Evolutionary conservation across 2,888 invertebrate species (phyloP).

Genomic region (Magallana nippona): DNA sequence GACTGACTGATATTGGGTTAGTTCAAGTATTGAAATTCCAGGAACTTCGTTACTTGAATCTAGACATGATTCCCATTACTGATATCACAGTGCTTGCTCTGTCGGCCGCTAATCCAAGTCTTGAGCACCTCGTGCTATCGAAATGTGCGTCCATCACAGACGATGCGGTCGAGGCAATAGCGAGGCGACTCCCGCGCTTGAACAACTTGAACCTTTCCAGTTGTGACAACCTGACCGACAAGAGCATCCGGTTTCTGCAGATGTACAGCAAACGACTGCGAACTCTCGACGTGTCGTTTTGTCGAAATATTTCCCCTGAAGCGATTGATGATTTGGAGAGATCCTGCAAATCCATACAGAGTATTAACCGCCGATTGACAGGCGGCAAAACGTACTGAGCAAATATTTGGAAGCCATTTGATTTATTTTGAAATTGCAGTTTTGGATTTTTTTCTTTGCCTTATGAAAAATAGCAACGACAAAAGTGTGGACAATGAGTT

Average conservation of each 20-base stretch:
- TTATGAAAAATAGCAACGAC: too few relatives aligned
- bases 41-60: conserved; percentile 84
- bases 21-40: conserved; percentile 86
- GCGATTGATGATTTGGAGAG: conserved; percentile 71
- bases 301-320: conserved; percentile 73
- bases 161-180: conserved; percentile 82
- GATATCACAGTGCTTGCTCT: conserved; percentile 85
- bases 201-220: conserved; percentile 84
- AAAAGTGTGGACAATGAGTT: too few relatives aligned
- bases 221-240: conserved; percentile 84
- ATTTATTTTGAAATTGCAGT: too few relatives aligned
- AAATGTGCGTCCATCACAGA: conserved; percentile 87
- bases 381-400: conserved; percentile 49
- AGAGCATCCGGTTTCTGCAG: conserved; percentile 82
- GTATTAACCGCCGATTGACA: conserved; percentile 69
- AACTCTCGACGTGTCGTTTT: conserved; percentile 83
- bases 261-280: conserved; percentile 82
- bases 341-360: conserved; percentile 59
- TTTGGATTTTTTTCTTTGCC: too few relatives aligned
- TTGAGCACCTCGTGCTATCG: conserved; percentile 85
- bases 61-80: conserved; percentile 86
- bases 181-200: conserved; percentile 82
- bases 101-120: conserved; percentile 85
- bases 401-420: too few relatives aligned
- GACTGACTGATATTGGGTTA: conserved; percentile 87